A percentile compares a stretch with the other conserved stretches of the same genome.
Conservation (phyloP, 2,113 vertebrate species). For the Bettongia penicillata region DNA sequence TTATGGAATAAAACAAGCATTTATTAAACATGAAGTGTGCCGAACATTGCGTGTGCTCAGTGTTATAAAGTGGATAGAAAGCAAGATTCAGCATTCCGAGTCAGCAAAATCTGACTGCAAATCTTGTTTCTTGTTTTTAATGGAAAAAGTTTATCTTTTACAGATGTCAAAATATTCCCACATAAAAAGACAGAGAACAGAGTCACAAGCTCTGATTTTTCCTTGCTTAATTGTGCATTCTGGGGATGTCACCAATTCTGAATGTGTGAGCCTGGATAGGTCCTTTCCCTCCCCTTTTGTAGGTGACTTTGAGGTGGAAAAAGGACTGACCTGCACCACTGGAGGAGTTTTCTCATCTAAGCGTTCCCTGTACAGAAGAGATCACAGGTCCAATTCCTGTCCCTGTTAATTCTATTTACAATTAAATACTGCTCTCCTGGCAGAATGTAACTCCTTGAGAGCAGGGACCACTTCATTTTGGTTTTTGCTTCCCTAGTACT, state of each 20-base stretch:
- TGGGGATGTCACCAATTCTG: background rate
- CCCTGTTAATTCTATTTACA: background rate
- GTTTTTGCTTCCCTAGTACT: background rate
- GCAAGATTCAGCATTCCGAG: background rate
- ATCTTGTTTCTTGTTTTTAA: background rate
- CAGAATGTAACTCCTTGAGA: background rate
- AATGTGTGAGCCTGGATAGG: background rate
- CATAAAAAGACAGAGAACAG: background rate
- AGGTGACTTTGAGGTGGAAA: background rate
- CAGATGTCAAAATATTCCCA: background rate
- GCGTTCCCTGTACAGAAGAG: background rate
- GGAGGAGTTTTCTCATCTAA: background rate
- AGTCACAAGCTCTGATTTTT: background rate
- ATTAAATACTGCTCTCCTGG: background rate
- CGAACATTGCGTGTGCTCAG: background rate
- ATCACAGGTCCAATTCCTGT: background rate
- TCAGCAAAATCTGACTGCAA: background rate
- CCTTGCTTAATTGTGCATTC: background rate
- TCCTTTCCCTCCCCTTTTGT: background rate
- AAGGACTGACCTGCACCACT: background rate
- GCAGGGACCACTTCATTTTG: background rate
- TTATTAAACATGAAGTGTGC: background rate
- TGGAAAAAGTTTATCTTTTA: background rate
- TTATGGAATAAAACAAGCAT: background rate
- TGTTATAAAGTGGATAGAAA: background rate